phyloP scores from a whole-genome alignment of 2,888 invertebrate genomes.

The Operophtera brumata region DNA sequence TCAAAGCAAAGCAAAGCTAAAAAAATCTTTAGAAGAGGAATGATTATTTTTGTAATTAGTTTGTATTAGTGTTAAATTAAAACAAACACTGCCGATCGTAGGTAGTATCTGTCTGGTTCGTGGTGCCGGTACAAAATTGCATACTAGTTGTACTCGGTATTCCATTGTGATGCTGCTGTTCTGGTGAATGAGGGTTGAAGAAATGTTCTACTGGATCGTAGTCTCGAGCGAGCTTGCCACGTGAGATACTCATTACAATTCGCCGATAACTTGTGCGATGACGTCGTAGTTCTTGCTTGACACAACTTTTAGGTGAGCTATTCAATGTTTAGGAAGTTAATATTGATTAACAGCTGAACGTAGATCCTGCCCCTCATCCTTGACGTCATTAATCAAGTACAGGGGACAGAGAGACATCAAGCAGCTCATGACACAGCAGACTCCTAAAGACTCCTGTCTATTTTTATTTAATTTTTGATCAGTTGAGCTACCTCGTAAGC shows the following conservation, averaged over 20 bases:
- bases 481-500: too few relatives aligned
- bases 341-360: slow-evolving; percentile 43
- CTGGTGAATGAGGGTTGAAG: slow-evolving; percentile 16
- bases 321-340: slow-evolving; percentile 30
- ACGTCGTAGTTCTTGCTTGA: slow-evolving; percentile 15
- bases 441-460: too few relatives aligned
- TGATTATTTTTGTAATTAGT: slow-evolving; percentile 2
- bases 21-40: neutral
- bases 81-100: neutral
- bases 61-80: neutral
- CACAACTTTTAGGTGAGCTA: slow-evolving; percentile 19
- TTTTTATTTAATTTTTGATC: too few relatives aligned
- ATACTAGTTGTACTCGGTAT: slow-evolving; percentile 3
- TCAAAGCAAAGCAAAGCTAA: neutral
- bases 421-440: too few relatives aligned
- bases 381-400: neutral
- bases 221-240: slow-evolving; percentile 21
- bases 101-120: too few relatives aligned
- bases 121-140: neutral
- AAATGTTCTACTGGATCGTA: neutral
- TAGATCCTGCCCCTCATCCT: slow-evolving; percentile 24
- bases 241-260: slow-evolving; percentile 5
- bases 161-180: slow-evolving; percentile 5
- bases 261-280: slow-evolving; percentile 6
- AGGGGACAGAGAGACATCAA: too few relatives aligned